A percentile compares a stretch with the other conserved stretches of the same genome.
phyloP scores from a whole-genome alignment of 2,797 vertebrate species.

The Hypotaenidia okinawae region DNA sequence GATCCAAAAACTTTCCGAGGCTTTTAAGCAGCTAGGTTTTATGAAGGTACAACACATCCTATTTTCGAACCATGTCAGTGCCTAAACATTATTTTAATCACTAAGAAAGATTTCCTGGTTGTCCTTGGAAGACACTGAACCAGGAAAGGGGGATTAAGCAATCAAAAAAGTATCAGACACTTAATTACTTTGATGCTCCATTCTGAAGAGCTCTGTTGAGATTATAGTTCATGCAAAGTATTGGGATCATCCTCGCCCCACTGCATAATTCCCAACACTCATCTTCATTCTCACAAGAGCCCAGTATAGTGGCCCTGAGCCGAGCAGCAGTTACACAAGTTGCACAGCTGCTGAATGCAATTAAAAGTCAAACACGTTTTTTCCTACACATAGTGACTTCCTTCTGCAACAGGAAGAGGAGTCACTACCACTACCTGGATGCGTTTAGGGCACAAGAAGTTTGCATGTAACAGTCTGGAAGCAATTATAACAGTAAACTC shows the following conservation, averaged over 20 bases:
- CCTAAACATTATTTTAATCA: not conserved
- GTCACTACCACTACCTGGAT: not conserved
- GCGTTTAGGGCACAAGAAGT: not conserved
- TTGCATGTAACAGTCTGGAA: not conserved
- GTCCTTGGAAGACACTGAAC: slow-evolving; percentile 11
- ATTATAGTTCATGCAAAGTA: not conserved
- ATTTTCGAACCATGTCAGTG: not conserved
- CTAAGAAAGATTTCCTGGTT: slow-evolving; percentile 4
- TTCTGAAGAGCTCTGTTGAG: not conserved
- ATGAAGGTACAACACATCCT: not conserved
- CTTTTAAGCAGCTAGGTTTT: not conserved
- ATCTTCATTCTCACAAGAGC: not conserved
- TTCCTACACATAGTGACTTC: not conserved
- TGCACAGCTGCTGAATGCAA: not conserved
- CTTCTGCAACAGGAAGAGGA: not conserved
- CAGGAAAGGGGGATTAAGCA: slow-evolving; percentile 31
- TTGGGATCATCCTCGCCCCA: not conserved
- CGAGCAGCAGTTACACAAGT: not conserved
- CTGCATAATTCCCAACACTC: not conserved
- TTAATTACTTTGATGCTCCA: slow-evolving; percentile 17
- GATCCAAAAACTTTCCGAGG: not conserved
- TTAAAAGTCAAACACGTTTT: not conserved
- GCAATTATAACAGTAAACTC: slow-evolving; percentile 14
- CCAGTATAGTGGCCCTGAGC: not conserved
- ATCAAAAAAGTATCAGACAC: slow-evolving; percentile 26